Base-by-base conservation (phyloP, 1,140 invertebrate species). In the Uloborus diversus region DNA sequence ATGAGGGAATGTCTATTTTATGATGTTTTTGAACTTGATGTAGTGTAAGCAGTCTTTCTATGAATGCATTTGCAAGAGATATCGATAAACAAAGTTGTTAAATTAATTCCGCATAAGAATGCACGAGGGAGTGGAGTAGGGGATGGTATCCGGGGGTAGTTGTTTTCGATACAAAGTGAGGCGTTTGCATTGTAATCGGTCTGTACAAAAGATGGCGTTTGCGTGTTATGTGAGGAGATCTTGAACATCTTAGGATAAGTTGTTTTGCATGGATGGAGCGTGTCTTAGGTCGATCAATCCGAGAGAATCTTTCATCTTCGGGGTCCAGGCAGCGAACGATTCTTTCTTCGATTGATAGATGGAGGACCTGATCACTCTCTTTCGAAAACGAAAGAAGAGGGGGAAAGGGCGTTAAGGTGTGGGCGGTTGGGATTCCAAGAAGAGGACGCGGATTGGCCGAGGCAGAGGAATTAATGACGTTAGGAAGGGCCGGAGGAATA, bases 331-430 rank as follows among this genome's bases (percentile, higher is more conserved):
- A 35, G 68, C 33, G 42, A 64, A 35, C 71, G 71, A 64, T 65
- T 65, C 73, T 65, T 78, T 66, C 73, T 78, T 66, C 61, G 73
- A 78, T 78, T 78, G 73, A 75, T 75, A 30, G 47, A 49, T n/a
- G 65, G 37, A 51, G 66, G 49, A 56, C 49, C 42, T 49, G 42
- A 37, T 42, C 68, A 33, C 53, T 71, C 32, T n/a, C 32, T 30
- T 25, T 35, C 49, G 28, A 61, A n/a, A n/a, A 51, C 25, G 69
- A 75, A 62, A 75, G 71, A 75, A 75, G 71, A 64, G 57, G 71
- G 71, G 33, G 71, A 5, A 20, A n/a, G n/a, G n/a, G n/a, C n/a
- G n/a, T n/a, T 73, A 30, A 5, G 28, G 71, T 32, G 71, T 62
- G 71, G 61, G 73, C 62, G 73, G 25, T 11, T n/a, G 61, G 59